A percentile compares a stretch with the other conserved stretches of the same genome.
Conservation (phyloP, 1,140 invertebrate genomes). For the Listronotus bonariensis region DNA sequence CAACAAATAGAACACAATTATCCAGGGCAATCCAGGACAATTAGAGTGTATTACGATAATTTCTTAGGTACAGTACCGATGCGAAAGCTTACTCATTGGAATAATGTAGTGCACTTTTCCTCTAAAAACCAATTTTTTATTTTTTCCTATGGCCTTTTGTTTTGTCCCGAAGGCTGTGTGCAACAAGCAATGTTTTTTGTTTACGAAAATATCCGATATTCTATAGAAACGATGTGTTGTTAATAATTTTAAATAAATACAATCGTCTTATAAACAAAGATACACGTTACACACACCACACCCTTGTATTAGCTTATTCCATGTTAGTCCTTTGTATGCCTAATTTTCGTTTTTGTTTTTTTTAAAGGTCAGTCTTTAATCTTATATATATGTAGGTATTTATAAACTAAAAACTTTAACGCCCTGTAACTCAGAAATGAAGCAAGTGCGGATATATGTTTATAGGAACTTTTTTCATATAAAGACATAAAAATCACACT, state of each 20-base stretch:
- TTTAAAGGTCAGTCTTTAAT: slow-evolving; percentile 5
- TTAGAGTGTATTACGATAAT: no score
- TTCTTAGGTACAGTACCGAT: no score
- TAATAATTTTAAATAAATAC: neutral
- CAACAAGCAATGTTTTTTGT: slow-evolving; percentile 20
- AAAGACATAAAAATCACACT: no score
- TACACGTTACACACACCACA: slow-evolving; percentile 26
- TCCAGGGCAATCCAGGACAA: no score
- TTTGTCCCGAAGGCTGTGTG: slow-evolving; percentile 32
- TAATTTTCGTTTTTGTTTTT: slow-evolving; percentile 9
- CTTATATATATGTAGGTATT: no score
- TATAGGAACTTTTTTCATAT: no score
- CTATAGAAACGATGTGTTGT: neutral
- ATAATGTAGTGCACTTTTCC: neutral
- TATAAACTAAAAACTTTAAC: no score
- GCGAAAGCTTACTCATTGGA: neutral
- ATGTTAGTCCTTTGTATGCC: slow-evolving; percentile 13
- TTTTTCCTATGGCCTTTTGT: slow-evolving; percentile 27
- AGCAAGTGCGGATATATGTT: no score
- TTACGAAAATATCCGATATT: slow-evolving; percentile 5
- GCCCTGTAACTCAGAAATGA: no score
- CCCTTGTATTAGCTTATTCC: slow-evolving; percentile 23
- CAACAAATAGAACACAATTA: no score
- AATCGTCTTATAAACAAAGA: slow-evolving; percentile 10
- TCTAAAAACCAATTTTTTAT: slow-evolving; percentile 3